Evolutionary conservation across 2,888 invertebrate genomes (phyloP).

Genomic region (Julus scandinavius): DNA sequence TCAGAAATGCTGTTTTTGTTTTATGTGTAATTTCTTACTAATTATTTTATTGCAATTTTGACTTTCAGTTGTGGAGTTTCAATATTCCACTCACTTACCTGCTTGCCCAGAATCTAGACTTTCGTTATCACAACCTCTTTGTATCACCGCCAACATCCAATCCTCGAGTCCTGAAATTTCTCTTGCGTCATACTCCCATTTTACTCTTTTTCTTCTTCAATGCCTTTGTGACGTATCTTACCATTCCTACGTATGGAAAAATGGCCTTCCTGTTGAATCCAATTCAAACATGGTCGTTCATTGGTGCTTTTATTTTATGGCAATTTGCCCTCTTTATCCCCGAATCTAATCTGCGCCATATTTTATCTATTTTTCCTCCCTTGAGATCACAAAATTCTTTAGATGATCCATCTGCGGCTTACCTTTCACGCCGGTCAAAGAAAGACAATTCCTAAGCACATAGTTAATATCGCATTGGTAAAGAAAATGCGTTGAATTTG

Average conservation of each 20-base stretch:
- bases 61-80: slow-evolving; percentile 63
- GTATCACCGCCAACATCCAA: slow-evolving; percentile 48
- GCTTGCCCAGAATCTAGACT: slow-evolving; percentile 60
- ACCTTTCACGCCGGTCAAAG: neutral
- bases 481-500: neutral
- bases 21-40: neutral
- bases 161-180: slow-evolving; percentile 25
- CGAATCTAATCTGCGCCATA: neutral
- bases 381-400: neutral
- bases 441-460: neutral
- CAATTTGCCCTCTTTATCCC: slow-evolving; percentile 40
- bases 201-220: slow-evolving; percentile 22
- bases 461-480: neutral
- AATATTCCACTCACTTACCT: slow-evolving; percentile 63
- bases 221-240: slow-evolving; percentile 62
- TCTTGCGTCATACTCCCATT: slow-evolving; percentile 33
- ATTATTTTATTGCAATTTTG: neutral
- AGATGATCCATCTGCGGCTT: neutral
- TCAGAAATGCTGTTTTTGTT: neutral
- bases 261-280: slow-evolving; percentile 64
- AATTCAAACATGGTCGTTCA: slow-evolving; percentile 63
- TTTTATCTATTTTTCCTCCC: slow-evolving; percentile 47
- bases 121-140: slow-evolving; percentile 59
- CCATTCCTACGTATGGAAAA: slow-evolving; percentile 64
- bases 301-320: slow-evolving; percentile 61